A percentile compares a stretch with the other conserved stretches of the same genome.
Conservation (phyloP, 2,113 vertebrate species). For the Peromyscus californicus region DNA sequence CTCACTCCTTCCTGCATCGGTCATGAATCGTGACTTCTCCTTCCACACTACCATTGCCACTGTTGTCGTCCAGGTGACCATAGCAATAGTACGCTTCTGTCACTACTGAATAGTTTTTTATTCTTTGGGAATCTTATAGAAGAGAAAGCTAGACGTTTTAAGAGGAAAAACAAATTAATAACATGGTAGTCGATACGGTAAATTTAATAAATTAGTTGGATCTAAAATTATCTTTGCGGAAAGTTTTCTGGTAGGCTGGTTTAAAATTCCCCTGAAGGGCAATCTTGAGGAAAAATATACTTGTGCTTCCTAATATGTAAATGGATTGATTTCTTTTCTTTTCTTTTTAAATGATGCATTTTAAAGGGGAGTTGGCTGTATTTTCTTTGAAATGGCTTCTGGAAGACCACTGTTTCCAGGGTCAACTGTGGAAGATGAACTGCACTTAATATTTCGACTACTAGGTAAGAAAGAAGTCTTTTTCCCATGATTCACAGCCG, state of each 20-base stretch:
- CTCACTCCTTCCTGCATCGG: neutral
- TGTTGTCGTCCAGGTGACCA: neutral
- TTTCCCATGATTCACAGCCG: slow-evolving; percentile 4
- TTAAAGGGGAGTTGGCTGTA: slow-evolving; percentile 97
- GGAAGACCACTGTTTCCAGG: slow-evolving; percentile 98
- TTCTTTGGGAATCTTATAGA: slow-evolving; percentile 14
- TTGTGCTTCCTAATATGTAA: slow-evolving; percentile 49
- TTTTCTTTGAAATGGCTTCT: slow-evolving; percentile 99
- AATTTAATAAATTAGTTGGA: slow-evolving; percentile 32
- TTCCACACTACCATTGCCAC: neutral
- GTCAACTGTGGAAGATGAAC: slow-evolving; percentile 98
- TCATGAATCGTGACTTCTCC: neutral
- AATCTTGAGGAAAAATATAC: slow-evolving; percentile 43
- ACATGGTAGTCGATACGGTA: neutral
- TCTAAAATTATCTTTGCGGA: slow-evolving; percentile 31
- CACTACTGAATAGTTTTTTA: neutral
- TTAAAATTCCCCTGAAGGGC: slow-evolving; percentile 47
- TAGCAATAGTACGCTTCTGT: neutral
- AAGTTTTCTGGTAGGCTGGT: slow-evolving; percentile 55
- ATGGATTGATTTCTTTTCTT: slow-evolving; percentile 26
- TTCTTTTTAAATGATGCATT: slow-evolving; percentile 59
- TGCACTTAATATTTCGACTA: slow-evolving; percentile 98
- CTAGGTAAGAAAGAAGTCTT: slow-evolving; percentile 90
- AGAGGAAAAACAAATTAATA: slow-evolving; percentile 16
- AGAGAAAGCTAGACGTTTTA: slow-evolving; percentile 51